These are phyloP conservation scores for Nibea albiflora DNA, from an alignment of 2,113 vertebrate species.

Conservation along the genomic window DNA sequence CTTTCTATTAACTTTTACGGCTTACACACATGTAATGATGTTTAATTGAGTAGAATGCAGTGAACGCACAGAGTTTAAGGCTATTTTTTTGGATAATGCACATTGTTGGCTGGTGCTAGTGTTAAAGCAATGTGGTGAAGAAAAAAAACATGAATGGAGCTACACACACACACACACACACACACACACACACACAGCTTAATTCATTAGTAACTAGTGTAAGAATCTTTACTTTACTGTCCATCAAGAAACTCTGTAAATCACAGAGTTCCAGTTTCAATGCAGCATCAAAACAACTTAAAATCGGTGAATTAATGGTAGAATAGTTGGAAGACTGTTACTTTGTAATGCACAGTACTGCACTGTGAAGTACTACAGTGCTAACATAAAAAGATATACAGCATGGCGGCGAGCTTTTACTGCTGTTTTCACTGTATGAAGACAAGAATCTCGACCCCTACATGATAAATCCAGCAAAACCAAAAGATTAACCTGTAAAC, in stretches of 20 bases:
- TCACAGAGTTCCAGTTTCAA: too few species aligned
- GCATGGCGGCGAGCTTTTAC: background rate
- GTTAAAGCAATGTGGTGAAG: background rate
- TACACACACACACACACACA: background rate
- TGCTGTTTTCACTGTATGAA: background rate
- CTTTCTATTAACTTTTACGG: conserved; percentile 73
- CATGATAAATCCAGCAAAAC: conserved; percentile 7
- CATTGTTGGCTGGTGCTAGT: conserved; percentile 8
- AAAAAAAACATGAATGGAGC: conserved; percentile 16
- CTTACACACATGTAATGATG: conserved; percentile 61
- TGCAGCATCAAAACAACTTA: too few species aligned
- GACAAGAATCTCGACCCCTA: background rate
- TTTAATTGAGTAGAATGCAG: conserved; percentile 58
- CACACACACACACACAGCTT: background rate
- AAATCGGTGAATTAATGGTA: too few species aligned
- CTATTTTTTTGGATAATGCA: conserved; percentile 20
- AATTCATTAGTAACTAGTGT: background rate
- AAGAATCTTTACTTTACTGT: too few species aligned
- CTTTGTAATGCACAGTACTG: background rate
- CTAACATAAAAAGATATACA: background rate
- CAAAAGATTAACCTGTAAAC: background rate
- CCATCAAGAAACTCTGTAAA: too few species aligned
- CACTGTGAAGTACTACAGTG: background rate
- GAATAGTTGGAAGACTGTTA: too few species aligned
- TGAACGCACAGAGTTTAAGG: conserved; percentile 14